A percentile compares a stretch with the other conserved stretches of the same genome.
phyloP scores from a whole-genome alignment of 2,797 vertebrate species.

The Sebastes kiyomatsui region DNA sequence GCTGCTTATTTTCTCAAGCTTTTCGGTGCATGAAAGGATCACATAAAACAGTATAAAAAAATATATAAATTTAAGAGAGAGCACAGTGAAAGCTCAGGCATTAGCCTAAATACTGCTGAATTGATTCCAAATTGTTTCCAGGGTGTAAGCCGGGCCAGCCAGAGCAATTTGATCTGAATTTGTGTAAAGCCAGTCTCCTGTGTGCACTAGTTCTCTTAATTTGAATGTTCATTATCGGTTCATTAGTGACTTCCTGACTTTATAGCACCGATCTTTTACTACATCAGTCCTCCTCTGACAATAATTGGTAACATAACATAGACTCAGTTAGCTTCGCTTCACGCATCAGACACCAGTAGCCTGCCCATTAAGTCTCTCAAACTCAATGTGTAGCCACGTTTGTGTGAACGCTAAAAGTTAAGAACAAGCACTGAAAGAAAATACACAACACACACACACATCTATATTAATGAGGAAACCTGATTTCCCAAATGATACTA shows the following conservation, averaged over 20 bases:
- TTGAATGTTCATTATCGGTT: slow-evolving; percentile 61
- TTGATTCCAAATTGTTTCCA: slow-evolving; percentile 66
- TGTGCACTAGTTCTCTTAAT: slow-evolving; percentile 49
- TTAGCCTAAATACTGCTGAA: slow-evolving; percentile 55
- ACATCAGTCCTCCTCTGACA: slow-evolving; percentile 43
- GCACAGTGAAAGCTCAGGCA: slow-evolving; percentile 30
- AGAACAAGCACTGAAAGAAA: background rate
- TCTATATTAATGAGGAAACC: background rate
- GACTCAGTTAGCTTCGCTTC: slow-evolving; percentile 19
- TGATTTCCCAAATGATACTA: background rate
- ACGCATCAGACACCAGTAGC: slow-evolving; percentile 12
- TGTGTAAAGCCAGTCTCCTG: slow-evolving; percentile 37
- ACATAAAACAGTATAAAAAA: slow-evolving; percentile 25
- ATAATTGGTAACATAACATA: slow-evolving; percentile 44
- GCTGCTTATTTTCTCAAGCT: slow-evolving; percentile 36
- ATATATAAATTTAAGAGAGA: slow-evolving; percentile 23
- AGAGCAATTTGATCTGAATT: slow-evolving; percentile 53
- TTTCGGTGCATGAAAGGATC: slow-evolving; percentile 46
- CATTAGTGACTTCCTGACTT: slow-evolving; percentile 54
- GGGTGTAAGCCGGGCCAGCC: slow-evolving; percentile 26
- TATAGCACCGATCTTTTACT: slow-evolving; percentile 28
- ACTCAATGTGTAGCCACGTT: slow-evolving; percentile 9
- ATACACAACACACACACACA: background rate
- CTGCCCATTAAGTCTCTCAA: slow-evolving; percentile 23
- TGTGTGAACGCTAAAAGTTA: background rate